Evolutionary conservation across 2,113 vertebrate species (phyloP).

Genomic region (Cygnus atratus): DNA sequence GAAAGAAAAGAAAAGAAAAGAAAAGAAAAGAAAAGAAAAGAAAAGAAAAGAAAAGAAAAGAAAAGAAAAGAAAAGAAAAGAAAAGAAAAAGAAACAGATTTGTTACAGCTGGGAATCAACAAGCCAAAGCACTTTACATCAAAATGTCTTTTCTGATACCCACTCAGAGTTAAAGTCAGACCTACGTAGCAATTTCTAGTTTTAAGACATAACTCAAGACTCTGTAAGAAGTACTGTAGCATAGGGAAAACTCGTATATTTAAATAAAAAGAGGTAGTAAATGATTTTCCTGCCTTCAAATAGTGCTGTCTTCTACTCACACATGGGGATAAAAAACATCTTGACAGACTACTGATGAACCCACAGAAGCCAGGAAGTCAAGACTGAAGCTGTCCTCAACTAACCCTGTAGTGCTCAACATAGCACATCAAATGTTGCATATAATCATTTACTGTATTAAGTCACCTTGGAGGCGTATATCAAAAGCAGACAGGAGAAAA

Average conservation of each 20-base stretch:
- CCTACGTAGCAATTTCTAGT: constrained; percentile 8
- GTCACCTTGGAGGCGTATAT: neutral
- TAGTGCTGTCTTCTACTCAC: neutral
- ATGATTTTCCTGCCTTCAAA: neutral
- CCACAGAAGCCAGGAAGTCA: neutral
- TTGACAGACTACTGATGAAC: neutral
- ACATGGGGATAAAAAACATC: neutral
- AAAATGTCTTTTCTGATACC: constrained; percentile 49
- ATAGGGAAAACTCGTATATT: neutral
- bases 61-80: neutral
- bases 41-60: neutral
- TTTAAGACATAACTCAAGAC: constrained; percentile 16
- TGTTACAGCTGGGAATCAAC: constrained; percentile 52
- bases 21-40: neutral
- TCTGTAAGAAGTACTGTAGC: neutral
- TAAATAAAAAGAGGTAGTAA: neutral
- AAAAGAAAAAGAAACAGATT: constrained; percentile 15
- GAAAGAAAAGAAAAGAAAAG: neutral
- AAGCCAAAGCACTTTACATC: constrained; percentile 30
- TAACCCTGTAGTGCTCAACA: neutral
- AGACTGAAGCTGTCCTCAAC: neutral
- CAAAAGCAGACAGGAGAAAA: neutral
- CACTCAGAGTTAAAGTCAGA: constrained; percentile 47
- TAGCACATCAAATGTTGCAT: neutral
- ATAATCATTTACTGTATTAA: neutral